phyloP scores from a whole-genome alignment of 2,888 invertebrate species.

The Aradus depressus region DNA sequence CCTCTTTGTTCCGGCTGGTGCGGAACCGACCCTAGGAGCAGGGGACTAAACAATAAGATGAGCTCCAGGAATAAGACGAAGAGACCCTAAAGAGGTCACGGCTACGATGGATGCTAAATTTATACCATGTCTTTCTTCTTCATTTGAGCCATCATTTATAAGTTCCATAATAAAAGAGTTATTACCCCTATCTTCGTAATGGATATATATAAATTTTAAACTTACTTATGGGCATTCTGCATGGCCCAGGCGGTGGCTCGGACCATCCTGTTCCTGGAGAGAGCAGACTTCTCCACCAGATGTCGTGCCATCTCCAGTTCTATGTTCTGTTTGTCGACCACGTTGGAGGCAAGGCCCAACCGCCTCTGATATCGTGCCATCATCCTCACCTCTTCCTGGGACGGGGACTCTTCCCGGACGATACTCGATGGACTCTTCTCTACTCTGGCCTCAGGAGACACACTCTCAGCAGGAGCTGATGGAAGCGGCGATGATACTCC shows the following conservation, averaged over 20 bases:
- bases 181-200: too few relatives aligned
- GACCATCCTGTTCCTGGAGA: constrained; percentile 21
- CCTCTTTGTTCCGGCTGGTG: too few relatives aligned
- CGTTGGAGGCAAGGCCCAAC: constrained; percentile 21
- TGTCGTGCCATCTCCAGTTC: constrained; percentile 25
- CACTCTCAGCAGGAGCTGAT: constrained; percentile 12
- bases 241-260: constrained; percentile 25
- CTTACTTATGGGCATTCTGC: constrained; percentile 22
- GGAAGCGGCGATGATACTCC: background rate
- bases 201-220: too few relatives aligned
- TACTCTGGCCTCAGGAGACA: background rate
- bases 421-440: background rate
- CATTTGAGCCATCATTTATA: too few relatives aligned
- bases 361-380: constrained; percentile 23
- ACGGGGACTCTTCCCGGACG: background rate
- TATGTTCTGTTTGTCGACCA: constrained; percentile 23
- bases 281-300: constrained; percentile 24
- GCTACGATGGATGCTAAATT: background rate
- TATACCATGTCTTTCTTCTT: too few relatives aligned
- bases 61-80: background rate
- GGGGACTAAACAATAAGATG: too few relatives aligned
- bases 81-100: background rate
- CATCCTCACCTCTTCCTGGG: constrained; percentile 22
- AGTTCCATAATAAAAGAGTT: too few relatives aligned
- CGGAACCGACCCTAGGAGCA: too few relatives aligned